These are phyloP conservation scores for Drosophila recens DNA, from an alignment of 2,888 invertebrate genomes.

Conservation along the genomic window DNA sequence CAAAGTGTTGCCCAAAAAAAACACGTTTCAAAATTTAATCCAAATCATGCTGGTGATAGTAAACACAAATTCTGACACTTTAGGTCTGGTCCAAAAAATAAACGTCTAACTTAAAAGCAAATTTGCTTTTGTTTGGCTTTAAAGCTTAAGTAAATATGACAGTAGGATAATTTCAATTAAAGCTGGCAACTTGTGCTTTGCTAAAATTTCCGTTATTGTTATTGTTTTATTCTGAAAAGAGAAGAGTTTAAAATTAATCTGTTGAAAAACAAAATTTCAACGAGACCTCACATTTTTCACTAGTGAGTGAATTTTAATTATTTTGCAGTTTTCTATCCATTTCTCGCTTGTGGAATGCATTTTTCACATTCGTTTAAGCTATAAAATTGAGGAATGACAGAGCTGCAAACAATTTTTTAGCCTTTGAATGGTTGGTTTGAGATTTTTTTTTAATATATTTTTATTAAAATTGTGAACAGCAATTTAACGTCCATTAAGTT, in stretches of 20 bases:
- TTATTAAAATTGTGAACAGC: not conserved
- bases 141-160: not conserved
- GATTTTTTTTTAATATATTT: not conserved
- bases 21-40: constrained; percentile 24
- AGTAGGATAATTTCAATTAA: not conserved
- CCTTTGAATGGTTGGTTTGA: not conserved
- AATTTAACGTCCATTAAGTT: not conserved
- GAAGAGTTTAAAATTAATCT: too few species aligned
- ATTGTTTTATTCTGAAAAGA: too few species aligned
- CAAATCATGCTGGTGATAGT: constrained; percentile 18
- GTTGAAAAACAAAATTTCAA: not conserved
- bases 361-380: constrained; percentile 6
- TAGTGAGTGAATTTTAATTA: constrained; percentile 11
- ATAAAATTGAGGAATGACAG: not conserved
- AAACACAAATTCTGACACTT: constrained; percentile 32
- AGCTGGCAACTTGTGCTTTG: not conserved
- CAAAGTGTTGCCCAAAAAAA: constrained; percentile 38
- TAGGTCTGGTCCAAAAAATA: not conserved
- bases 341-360: constrained; percentile 3
- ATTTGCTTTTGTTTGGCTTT: not conserved
- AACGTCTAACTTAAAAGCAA: not conserved
- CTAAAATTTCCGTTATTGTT: too few species aligned
- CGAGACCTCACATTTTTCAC: not conserved
- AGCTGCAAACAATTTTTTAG: not conserved
- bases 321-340: constrained; percentile 9